A percentile compares a stretch with the other conserved stretches of the same genome.
phyloP scores from a whole-genome alignment of 2,888 invertebrate genomes.

The Ornithoptera alexandrae region DNA sequence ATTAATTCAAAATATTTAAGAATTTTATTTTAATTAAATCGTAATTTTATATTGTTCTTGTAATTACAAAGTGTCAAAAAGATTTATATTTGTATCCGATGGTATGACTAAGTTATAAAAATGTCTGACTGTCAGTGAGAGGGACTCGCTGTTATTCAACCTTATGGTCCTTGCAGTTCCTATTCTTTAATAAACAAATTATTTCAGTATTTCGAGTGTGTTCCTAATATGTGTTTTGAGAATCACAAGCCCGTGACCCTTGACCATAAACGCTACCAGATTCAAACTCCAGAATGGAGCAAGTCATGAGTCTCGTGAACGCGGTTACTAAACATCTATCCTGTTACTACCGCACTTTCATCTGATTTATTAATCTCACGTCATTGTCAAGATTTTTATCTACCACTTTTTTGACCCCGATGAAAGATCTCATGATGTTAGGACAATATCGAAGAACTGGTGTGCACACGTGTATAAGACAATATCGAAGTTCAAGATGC shows the following conservation, averaged over 20 bases:
- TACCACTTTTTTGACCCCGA: constrained; percentile 18
- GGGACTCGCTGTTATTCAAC: too few species aligned
- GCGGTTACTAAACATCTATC: neutral
- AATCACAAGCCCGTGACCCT: constrained; percentile 9
- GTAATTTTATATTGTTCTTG: too few species aligned
- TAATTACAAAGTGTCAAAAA: too few species aligned
- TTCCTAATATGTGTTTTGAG: neutral
- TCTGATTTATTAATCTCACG: neutral
- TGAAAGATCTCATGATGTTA: constrained; percentile 26
- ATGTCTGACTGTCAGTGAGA: too few species aligned
- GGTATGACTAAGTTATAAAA: too few species aligned
- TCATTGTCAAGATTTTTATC: constrained; percentile 6
- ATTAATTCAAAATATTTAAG: too few species aligned
- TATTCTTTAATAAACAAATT: too few species aligned
- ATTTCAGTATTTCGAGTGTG: too few species aligned
- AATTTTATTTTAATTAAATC: too few species aligned
- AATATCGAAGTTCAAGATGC: neutral
- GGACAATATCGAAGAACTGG: too few species aligned
- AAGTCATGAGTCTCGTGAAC: neutral
- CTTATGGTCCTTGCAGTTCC: too few species aligned
- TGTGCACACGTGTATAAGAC: constrained; percentile 15
- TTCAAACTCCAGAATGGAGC: neutral
- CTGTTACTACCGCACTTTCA: neutral
- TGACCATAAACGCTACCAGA: neutral
- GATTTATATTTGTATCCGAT: too few species aligned